A percentile compares a stretch with the other conserved stretches of the same genome.
phyloP scores from a whole-genome alignment of 1,140 invertebrate genomes.

The Listronotus bonariensis region DNA sequence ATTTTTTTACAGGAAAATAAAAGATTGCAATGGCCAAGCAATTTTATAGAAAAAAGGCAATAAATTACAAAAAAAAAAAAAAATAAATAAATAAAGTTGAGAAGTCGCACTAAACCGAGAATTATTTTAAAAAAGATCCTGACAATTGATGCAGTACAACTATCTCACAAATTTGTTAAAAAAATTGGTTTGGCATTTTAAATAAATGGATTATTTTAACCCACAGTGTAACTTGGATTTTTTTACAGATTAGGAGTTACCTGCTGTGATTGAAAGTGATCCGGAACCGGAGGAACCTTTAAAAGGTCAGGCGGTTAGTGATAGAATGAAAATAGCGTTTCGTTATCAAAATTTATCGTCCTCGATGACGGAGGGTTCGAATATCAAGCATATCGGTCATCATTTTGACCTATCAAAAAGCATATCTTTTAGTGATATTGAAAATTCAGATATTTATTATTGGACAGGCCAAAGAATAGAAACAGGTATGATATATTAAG shows the following conservation, averaged over 20 bases:
- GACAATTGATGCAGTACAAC: too few species aligned
- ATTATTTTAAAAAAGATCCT: too few species aligned
- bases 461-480: slow-evolving; percentile 56
- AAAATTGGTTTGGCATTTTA: too few species aligned
- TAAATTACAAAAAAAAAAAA: too few species aligned
- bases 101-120: too few species aligned
- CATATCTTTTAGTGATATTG: slow-evolving; percentile 65
- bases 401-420: slow-evolving; percentile 78
- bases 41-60: too few species aligned
- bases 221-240: not conserved
- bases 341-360: slow-evolving; percentile 75
- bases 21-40: too few species aligned
- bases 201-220: too few species aligned
- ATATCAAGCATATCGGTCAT: slow-evolving; percentile 64
- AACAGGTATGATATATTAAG: slow-evolving; percentile 38
- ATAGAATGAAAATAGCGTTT: slow-evolving; percentile 85
- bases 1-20: too few species aligned
- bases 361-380: slow-evolving; percentile 52
- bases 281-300: slow-evolving; percentile 45
- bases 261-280: slow-evolving; percentile 54
- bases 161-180: too few species aligned
- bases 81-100: too few species aligned
- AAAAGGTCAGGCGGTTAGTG: slow-evolving; percentile 55
- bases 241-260: slow-evolving; percentile 55
- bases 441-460: slow-evolving; percentile 59